These are phyloP conservation scores for Masticophis lateralis DNA, from an alignment of 2,797 vertebrate species.

Conservation along the genomic window DNA sequence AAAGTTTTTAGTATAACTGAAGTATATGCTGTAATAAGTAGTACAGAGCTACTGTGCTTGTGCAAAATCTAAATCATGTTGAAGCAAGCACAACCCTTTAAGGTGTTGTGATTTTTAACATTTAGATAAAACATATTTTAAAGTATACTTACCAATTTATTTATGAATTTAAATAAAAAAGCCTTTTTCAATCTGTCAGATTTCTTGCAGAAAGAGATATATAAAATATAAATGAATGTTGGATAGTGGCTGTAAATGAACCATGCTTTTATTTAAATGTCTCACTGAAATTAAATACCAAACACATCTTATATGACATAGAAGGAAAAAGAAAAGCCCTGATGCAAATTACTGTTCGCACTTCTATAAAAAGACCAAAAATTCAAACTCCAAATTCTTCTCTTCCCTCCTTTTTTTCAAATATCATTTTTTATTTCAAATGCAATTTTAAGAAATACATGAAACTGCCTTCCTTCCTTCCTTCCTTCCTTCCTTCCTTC, in stretches of 20 bases:
- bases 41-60: background rate
- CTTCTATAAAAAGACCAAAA: constrained; percentile 41
- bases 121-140: constrained; percentile 3
- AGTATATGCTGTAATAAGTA: background rate
- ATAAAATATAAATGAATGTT: background rate
- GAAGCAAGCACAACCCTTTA: background rate
- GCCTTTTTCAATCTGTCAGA: constrained; percentile 1
- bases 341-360: background rate
- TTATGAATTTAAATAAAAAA: background rate
- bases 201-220: background rate
- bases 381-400: background rate
- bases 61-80: background rate
- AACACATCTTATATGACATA: background rate
- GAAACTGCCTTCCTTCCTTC: constrained; percentile 40
- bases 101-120: constrained; percentile 2
- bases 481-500: constrained; percentile 30
- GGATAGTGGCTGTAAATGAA: background rate
- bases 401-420: constrained; percentile 45
- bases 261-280: background rate
- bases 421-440: constrained; percentile 49
- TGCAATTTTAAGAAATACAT: constrained; percentile 48
- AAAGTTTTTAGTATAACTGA: background rate
- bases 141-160: constrained; percentile 11
- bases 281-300: background rate
- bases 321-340: background rate